Conservation (phyloP, 1,140 invertebrate species). For the Euura lappo region DNA sequence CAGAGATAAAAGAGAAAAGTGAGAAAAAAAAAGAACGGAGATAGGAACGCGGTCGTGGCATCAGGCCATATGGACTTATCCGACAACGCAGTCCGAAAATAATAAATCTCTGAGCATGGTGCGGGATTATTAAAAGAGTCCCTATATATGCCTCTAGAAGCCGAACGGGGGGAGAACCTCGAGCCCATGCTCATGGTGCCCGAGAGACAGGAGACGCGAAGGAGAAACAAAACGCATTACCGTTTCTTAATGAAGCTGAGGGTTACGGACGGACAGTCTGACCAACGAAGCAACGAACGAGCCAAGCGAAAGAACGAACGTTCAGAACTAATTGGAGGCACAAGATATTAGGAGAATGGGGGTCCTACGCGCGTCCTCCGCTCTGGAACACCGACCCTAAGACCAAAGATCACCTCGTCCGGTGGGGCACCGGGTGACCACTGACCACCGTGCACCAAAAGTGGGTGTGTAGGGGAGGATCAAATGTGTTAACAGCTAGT, state of each 20-base stretch:
- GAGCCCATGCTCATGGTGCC: constrained; percentile 10
- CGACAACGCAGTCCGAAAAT: constrained; percentile 57
- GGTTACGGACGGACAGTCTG: constrained; percentile 36
- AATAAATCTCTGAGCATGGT: constrained; percentile 58
- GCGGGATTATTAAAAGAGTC: constrained; percentile 59
- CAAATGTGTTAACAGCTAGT: constrained; percentile 34
- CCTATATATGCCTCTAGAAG: constrained; percentile 11
- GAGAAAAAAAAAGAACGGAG: constrained; percentile 17
- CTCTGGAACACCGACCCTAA: background rate
- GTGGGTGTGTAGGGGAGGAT: constrained; percentile 31
- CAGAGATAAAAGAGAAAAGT: constrained; percentile 9
- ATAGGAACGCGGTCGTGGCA: constrained; percentile 24
- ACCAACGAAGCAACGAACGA: constrained; percentile 28
- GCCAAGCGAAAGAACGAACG: constrained; percentile 30
- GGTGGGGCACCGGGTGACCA: background rate
- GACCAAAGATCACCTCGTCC: background rate
- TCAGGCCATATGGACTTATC: constrained; percentile 50
- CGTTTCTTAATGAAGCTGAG: constrained; percentile 61
- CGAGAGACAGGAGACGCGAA: constrained; percentile 30
- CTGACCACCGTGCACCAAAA: background rate
- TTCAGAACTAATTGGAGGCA: constrained; percentile 54
- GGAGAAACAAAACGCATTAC: constrained; percentile 60
- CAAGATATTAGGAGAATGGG: constrained; percentile 45
- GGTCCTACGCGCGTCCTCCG: background rate
- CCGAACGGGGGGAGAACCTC: no score